Percentiles rank a stretch among this genome's conserved stretches.
phyloP scores from a whole-genome alignment of 2,888 invertebrate species.

The Andrena camellia region DNA sequence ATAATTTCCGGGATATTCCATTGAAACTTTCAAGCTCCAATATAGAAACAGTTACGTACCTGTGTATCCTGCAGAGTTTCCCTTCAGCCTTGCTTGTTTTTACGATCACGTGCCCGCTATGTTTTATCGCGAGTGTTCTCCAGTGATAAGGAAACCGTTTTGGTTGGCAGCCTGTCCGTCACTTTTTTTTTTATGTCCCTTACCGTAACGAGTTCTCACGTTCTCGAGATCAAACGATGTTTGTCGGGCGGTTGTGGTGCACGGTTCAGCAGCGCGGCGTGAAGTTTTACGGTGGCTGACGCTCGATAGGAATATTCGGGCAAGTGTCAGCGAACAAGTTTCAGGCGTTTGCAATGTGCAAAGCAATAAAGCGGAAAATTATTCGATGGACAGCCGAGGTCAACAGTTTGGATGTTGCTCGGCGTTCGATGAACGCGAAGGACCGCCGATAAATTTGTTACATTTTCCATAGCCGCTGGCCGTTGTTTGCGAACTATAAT shows the following conservation, averaged over 20 bases:
- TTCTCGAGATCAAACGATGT: constrained; percentile 49
- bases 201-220: constrained; percentile 31
- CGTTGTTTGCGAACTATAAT: too few relatives aligned
- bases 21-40: background rate
- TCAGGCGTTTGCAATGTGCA: constrained; percentile 41
- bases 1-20: too few relatives aligned
- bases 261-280: constrained; percentile 21
- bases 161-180: constrained; percentile 12
- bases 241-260: constrained; percentile 13
- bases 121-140: constrained; percentile 44
- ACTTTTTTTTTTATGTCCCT: constrained; percentile 11
- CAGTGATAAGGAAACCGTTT: constrained; percentile 45
- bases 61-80: background rate
- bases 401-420: background rate
- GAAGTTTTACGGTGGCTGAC: constrained; percentile 40
- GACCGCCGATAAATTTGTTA: background rate
- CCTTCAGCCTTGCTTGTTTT: constrained; percentile 7
- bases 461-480: too few relatives aligned
- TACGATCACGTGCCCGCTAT: constrained; percentile 11
- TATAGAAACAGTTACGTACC: background rate
- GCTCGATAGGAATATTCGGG: constrained; percentile 48
- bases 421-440: background rate
- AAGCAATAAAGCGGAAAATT: constrained; percentile 46
- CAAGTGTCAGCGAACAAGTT: constrained; percentile 45
- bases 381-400: background rate